phyloP scores from a whole-genome alignment of 2,888 invertebrate species.

The Coecobrya sp. region DNA sequence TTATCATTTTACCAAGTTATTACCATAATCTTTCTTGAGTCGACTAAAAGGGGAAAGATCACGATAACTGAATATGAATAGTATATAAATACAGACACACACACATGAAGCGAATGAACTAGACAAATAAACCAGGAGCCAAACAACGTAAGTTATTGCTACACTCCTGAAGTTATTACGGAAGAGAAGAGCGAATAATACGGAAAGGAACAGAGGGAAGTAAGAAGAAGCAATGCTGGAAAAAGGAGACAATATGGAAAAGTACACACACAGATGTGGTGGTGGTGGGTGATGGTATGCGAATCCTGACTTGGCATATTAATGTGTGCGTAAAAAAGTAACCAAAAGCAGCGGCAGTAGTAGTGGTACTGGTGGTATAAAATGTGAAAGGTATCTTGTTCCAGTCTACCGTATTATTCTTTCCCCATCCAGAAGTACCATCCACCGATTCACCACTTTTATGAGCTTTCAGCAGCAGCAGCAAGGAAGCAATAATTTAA shows the following conservation, averaged over 20 bases:
- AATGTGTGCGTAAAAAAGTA: constrained; percentile 58
- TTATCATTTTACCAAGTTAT: constrained; percentile 69
- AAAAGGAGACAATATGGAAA: constrained; percentile 56
- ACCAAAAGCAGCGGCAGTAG: constrained; percentile 7
- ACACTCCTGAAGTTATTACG: background rate
- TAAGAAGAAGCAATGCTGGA: background rate
- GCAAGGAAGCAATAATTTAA: constrained; percentile 71
- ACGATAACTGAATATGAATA: constrained; percentile 45
- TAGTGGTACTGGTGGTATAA: background rate
- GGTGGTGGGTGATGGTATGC: background rate
- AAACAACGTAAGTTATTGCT: background rate
- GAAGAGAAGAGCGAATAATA: background rate
- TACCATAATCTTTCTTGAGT: constrained; percentile 72
- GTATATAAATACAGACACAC: constrained; percentile 19
- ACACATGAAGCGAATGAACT: constrained; percentile 23
- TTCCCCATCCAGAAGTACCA: background rate
- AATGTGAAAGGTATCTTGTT: constrained; percentile 19
- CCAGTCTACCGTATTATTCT: background rate
- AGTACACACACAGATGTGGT: constrained; percentile 41
- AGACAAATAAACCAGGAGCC: background rate
- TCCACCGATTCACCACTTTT: background rate
- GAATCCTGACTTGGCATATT: constrained; percentile 72
- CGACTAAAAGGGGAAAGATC: constrained; percentile 64
- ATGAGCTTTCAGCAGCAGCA: constrained; percentile 1
- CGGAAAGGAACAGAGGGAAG: background rate